These are phyloP conservation scores for Gymnorhina tibicen DNA, from an alignment of 2,113 vertebrate species.

Conservation along the genomic window DNA sequence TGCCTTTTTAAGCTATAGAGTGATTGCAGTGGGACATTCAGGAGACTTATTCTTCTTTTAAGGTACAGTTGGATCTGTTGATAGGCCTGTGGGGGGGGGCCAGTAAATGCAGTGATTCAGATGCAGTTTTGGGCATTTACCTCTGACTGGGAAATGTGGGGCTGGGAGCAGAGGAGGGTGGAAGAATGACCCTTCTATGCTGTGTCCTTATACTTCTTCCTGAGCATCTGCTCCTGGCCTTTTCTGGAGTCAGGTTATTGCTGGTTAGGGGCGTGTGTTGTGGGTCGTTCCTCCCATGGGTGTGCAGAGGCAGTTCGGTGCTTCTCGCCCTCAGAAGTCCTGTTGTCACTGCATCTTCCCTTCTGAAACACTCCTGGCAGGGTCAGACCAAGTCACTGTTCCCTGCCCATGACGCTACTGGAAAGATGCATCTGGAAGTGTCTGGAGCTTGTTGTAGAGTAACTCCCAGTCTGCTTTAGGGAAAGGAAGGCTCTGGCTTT, in stretches of 20 bases:
- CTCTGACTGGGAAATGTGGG: neutral
- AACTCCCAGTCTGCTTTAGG: neutral
- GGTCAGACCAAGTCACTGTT: neutral
- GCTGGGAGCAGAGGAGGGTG: neutral
- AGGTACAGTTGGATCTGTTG: neutral
- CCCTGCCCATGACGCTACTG: fast-evolving
- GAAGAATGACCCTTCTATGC: no score
- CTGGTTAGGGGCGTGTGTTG: fast-evolving
- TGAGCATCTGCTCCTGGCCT: neutral
- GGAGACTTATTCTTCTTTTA: neutral
- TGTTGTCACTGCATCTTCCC: neutral
- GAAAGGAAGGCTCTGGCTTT: neutral
- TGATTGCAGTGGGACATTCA: neutral
- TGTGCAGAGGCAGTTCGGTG: neutral
- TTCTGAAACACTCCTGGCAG: neutral
- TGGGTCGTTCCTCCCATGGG: neutral
- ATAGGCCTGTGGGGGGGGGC: neutral
- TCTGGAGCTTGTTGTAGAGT: neutral
- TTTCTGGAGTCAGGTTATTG: neutral
- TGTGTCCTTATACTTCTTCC: neutral
- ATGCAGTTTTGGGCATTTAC: neutral
- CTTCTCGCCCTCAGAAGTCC: neutral
- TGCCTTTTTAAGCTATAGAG: neutral
- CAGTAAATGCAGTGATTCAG: neutral
- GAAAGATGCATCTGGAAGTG: neutral